These are phyloP conservation scores for Seriola aureovittata DNA, from an alignment of 2,113 vertebrate species.

Conservation along the genomic window DNA sequence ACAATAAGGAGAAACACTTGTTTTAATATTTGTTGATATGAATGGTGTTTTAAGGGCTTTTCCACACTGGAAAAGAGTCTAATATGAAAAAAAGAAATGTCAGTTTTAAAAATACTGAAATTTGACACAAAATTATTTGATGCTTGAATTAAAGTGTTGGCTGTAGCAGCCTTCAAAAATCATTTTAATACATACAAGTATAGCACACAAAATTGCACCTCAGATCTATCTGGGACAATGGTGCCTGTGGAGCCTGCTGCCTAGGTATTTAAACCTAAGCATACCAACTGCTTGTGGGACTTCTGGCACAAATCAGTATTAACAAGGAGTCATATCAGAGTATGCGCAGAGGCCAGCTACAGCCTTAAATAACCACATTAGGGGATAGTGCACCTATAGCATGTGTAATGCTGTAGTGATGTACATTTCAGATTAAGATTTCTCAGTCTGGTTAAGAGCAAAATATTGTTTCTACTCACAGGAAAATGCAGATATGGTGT, in stretches of 20 bases:
- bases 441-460: neutral
- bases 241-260: conserved; percentile 55
- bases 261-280: conserved; percentile 66
- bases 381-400: neutral
- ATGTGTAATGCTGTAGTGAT: neutral
- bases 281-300: conserved; percentile 56
- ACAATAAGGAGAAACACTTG: neutral
- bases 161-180: conserved; percentile 20
- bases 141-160: conserved; percentile 22
- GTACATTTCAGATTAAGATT: conserved; percentile 1
- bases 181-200: conserved; percentile 20
- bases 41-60: neutral
- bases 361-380: neutral
- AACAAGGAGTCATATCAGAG: conserved; percentile 10
- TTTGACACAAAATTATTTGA: conserved; percentile 15
- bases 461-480: neutral
- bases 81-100: neutral
- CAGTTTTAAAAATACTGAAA: conserved; percentile 1
- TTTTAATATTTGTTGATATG: neutral
- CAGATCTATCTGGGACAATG: conserved; percentile 68
- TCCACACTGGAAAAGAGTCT: neutral
- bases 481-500: conserved; percentile 10
- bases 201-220: conserved; percentile 22
- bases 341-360: neutral
- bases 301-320: conserved; percentile 23